phyloP scores from a whole-genome alignment of 2,888 invertebrate genomes.

The Bursaphelenchus okinawaensis region DNA sequence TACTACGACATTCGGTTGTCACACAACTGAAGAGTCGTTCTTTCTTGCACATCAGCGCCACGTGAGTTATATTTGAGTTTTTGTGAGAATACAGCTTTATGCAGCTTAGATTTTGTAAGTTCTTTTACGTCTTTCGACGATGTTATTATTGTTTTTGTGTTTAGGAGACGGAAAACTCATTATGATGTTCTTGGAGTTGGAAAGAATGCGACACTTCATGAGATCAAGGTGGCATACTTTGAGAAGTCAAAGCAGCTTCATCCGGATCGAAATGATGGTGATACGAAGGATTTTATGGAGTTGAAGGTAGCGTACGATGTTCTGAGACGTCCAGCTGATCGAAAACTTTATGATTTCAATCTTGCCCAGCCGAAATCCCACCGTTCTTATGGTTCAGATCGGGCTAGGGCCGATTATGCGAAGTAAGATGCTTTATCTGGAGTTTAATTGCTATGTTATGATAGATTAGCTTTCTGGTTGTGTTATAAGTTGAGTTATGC shows the following conservation, averaged over 20 bases:
- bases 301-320: constrained; percentile 47
- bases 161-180: constrained; percentile 9
- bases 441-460: no score
- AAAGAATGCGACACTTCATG: constrained; percentile 30
- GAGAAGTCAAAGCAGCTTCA: constrained; percentile 46
- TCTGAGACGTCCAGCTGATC: constrained; percentile 41
- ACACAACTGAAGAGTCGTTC: no score
- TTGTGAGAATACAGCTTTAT: no score
- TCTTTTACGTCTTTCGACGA: no score
- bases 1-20: no score
- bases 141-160: no score
- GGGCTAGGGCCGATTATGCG: not conserved
- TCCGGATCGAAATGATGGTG: constrained; percentile 31
- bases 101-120: no score
- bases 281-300: constrained; percentile 40
- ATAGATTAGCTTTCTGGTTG: no score
- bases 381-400: not conserved
- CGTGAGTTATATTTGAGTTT: no score
- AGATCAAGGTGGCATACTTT: constrained; percentile 51
- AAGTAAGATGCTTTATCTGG: not conserved
- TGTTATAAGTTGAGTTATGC: no score
- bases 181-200: constrained; percentile 42
- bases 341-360: constrained; percentile 18
- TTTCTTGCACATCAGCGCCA: no score
- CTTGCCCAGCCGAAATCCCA: not conserved